Base-by-base conservation (phyloP, 2,113 vertebrate genomes). In the Aphyosemion australe region DNA sequence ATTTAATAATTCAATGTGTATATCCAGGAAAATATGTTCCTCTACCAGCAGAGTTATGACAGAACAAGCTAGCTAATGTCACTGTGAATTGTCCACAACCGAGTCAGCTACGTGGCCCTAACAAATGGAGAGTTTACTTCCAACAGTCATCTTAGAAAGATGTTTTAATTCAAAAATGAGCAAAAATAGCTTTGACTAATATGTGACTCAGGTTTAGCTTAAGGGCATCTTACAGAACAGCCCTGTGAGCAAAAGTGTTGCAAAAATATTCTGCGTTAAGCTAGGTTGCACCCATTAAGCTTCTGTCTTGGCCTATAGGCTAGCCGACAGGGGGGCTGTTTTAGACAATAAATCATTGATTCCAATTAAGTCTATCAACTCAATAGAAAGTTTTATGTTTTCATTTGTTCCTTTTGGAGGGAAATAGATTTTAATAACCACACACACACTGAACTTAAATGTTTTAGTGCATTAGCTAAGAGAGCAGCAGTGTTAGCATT, bases 1-100 rank as follows among this genome's bases (percentile, higher is more conserved):
- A 13, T 47, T 90, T 60, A 90, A 89, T 90, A 87, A 88, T 90
- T 85, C 73, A 89, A 58, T 21, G 45, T 67, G 65, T 83, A 70
- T 81, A 78, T 83, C 62, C 74, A 48, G 74, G 69, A 83, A 87
- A 80, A 85, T 67, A 70, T 78, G 62, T 59, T 72, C 47, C 62
- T 77, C 73, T 72, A 51, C 43, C 48, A 43, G 46, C 65, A 68
- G 57, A 31, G 50, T 45, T 64, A 56, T n/a, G n/a, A 63, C 13
- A 53, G 47, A 76, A n/a, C 66, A 21, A 56, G 31, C 6, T 39
- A 46, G 20, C 45, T 31, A 16, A 32, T 0, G 14, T 26, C 46
- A 51, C 39, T 5, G 42, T 9, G 8, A 6, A 58, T 15, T 19
- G n/a, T 48, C n/a, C 4, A 15, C 10, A 18, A 42, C 5, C 12